Base-by-base conservation (phyloP, 2,888 invertebrate species). In the Epiblema foenella region DNA sequence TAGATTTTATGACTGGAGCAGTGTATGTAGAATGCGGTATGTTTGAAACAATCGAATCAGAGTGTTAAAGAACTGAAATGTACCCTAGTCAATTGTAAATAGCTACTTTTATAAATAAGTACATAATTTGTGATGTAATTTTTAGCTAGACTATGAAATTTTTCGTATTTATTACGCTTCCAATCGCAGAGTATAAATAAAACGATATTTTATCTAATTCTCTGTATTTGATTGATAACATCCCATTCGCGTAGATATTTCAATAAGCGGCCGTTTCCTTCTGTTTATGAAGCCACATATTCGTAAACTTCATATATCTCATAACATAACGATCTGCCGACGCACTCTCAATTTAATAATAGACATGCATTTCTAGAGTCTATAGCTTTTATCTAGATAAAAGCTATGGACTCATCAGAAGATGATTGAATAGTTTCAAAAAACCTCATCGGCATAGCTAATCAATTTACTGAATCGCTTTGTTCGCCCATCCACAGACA, bases 51-150 rank as follows among this genome's bases (percentile, higher is more conserved):
- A 67, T 67, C 11, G 56, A 54, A 49, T 63, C 79, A 83, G 84
- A 83, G 79, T 85, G 89, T 90, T 81, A 89, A 90, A 90, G 93
- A 93, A 93, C 93, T 93, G 93, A 93, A 92, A 85, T 91, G 89
- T 92, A 92, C 90, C 90, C 93, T 93, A 93, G 93, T 93, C 93
- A 93, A 93, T 93, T 93, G 92, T 93, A 93, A 87, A 93, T 93
- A 93, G 76, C 76, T 86, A 83, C 82, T 76, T 78, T 78, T 85
- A 83, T 84, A 78, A 81, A 81, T 89, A 90, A 89, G 87, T 88
- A 87, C 85, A 89, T 89, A 89, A 90, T 89, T 90, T 93, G 93
- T 93, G 93, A 93, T 93, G 91, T 93, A 90, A 88, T 86, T 85
- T 87, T 89, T 91, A 93, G 88, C 81, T 93, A 92, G 91, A 87